Evolutionary conservation across 1,140 invertebrate species (phyloP).

Genomic region (Fopius arisanus): DNA sequence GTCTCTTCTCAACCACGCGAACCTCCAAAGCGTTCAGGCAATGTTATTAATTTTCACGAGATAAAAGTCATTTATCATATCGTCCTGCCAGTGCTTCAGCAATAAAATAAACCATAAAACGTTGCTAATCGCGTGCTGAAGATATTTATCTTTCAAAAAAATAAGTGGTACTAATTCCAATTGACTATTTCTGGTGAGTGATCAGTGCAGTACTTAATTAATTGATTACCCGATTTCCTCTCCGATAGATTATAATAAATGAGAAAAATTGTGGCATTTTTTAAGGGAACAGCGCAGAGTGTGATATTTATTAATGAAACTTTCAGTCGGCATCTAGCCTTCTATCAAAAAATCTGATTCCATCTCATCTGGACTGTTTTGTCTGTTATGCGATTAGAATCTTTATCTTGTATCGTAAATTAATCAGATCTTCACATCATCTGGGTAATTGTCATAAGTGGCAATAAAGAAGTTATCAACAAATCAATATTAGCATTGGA

Average conservation of each 20-base stretch:
- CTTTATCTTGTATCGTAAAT: too few relatives aligned
- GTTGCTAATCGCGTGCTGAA: not conserved
- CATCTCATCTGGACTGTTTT: not conserved
- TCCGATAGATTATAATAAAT: too few relatives aligned
- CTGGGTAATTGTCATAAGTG: not conserved
- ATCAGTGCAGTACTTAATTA: not conserved
- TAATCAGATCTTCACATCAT: not conserved
- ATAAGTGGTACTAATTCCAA: not conserved
- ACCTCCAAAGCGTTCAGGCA: conserved; percentile 18
- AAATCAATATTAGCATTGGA: not conserved
- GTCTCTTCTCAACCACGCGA: conserved; percentile 46
- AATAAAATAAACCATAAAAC: not conserved
- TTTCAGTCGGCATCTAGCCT: too few relatives aligned
- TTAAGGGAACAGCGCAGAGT: too few relatives aligned
- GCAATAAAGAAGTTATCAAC: not conserved
- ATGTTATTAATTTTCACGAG: not conserved
- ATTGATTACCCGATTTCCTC: too few relatives aligned
- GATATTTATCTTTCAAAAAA: too few relatives aligned
- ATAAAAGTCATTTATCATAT: not conserved
- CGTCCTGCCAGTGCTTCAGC: not conserved
- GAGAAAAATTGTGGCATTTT: too few relatives aligned
- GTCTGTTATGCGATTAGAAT: too few relatives aligned
- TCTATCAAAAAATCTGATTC: not conserved
- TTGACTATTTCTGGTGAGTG: not conserved
- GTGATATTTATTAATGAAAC: too few relatives aligned